phyloP scores from a whole-genome alignment of 2,888 invertebrate genomes.

The Hypomecis punctinalis region DNA sequence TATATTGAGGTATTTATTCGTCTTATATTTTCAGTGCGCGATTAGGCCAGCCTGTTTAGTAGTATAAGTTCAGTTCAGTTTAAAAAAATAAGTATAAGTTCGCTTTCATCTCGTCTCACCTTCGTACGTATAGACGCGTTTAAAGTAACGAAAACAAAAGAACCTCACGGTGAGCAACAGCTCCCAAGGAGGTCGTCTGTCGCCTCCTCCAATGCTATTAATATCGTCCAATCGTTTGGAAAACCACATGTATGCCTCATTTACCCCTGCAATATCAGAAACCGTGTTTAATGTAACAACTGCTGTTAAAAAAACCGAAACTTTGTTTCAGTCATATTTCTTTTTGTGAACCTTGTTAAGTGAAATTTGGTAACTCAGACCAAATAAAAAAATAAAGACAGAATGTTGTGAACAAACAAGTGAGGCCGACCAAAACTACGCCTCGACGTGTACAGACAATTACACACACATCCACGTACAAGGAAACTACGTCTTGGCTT shows the following conservation, averaged over 20 bases:
- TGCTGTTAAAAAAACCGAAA: not conserved
- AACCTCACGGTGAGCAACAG: constrained; percentile 17
- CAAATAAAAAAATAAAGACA: no score
- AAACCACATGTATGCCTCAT: constrained; percentile 32
- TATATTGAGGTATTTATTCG: no score
- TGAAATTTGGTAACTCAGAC: not conserved
- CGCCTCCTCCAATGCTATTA: constrained; percentile 34
- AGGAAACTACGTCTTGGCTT: no score
- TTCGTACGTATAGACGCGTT: not conserved
- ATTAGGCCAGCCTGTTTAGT: no score
- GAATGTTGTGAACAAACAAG: no score
- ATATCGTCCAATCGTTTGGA: constrained; percentile 32
- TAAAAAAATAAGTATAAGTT: no score
- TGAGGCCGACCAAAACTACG: no score
- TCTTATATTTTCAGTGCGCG: no score
- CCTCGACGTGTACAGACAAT: no score
- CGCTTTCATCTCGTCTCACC: not conserved
- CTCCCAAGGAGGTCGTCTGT: constrained; percentile 34
- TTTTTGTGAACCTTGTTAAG: no score
- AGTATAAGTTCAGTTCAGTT: no score
- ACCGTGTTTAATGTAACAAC: constrained; percentile 10
- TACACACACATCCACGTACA: no score
- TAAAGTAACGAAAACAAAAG: constrained; percentile 24
- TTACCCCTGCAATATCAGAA: constrained; percentile 15
- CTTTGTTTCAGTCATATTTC: not conserved